phyloP scores from a whole-genome alignment of 2,888 invertebrate species.

The Ophion costatus region DNA sequence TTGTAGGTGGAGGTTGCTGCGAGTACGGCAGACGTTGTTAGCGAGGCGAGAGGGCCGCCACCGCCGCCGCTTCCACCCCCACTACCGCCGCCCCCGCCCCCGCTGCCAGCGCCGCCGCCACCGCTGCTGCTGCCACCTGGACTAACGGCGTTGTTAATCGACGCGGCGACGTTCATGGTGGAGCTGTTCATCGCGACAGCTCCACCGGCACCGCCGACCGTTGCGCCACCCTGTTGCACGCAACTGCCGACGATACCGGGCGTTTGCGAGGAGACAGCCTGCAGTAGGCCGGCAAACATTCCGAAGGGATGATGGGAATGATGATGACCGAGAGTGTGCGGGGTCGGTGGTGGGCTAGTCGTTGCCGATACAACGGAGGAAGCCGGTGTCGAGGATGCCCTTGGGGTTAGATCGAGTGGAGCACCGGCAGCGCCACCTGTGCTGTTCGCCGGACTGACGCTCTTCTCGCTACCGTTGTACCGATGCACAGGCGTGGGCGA shows the following conservation, averaged over 20 bases:
- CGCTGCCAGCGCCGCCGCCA: slow-evolving; percentile 84
- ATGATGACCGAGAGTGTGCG: slow-evolving; percentile 76
- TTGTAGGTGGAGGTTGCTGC: slow-evolving; percentile 89
- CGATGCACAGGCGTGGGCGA: slow-evolving; percentile 83
- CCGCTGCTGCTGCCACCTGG: slow-evolving; percentile 86
- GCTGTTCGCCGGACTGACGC: slow-evolving; percentile 85
- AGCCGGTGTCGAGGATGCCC: slow-evolving; percentile 92
- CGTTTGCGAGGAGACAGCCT: slow-evolving; percentile 80
- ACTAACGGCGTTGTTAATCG: slow-evolving; percentile 87
- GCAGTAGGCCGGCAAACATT: slow-evolving; percentile 82
- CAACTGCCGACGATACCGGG: slow-evolving; percentile 67
- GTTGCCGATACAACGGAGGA: slow-evolving; percentile 90
- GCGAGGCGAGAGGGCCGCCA: slow-evolving; percentile 81
- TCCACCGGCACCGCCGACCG: slow-evolving; percentile 86
- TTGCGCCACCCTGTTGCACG: slow-evolving; percentile 37
- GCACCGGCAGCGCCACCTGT: slow-evolving; percentile 73
- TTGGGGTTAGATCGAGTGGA: slow-evolving; percentile 89
- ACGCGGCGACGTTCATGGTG: slow-evolving; percentile 71
- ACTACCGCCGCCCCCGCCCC: slow-evolving; percentile 83
- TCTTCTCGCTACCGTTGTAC: slow-evolving; percentile 84
- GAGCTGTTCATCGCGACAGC: slow-evolving; percentile 84
- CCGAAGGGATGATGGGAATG: slow-evolving; percentile 81
- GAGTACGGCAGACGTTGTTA: slow-evolving; percentile 81
- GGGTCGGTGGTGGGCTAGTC: slow-evolving; percentile 90
- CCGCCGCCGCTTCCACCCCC: slow-evolving; percentile 82